A percentile compares a stretch with the other conserved stretches of the same genome.
phyloP scores from a whole-genome alignment of 2,113 vertebrate species.

The Tragelaphus buxtoni region DNA sequence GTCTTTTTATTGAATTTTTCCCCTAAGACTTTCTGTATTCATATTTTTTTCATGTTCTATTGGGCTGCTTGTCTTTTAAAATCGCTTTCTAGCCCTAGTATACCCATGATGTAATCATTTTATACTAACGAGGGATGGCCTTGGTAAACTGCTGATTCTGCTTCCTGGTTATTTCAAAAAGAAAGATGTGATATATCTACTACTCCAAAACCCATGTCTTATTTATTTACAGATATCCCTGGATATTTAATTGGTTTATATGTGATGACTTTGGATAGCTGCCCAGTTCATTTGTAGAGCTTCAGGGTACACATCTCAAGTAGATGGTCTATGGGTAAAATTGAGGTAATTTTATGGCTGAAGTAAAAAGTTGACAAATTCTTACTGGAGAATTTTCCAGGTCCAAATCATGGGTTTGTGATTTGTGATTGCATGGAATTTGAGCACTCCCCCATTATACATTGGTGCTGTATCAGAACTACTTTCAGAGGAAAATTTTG shows the following conservation, averaged over 20 bases:
- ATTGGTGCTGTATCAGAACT: not conserved
- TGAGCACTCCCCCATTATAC: not conserved
- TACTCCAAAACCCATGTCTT: not conserved
- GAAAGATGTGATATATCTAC: not conserved
- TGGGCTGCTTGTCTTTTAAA: not conserved
- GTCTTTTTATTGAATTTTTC: not conserved
- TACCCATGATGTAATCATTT: not conserved
- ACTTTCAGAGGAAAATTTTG: slow-evolving; percentile 14
- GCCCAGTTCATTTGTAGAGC: not conserved
- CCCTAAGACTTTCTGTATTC: not conserved
- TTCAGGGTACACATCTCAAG: not conserved
- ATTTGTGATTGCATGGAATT: not conserved
- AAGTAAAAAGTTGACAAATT: slow-evolving; percentile 15
- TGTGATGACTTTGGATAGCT: not conserved
- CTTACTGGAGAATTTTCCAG: not conserved
- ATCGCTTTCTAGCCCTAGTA: not conserved
- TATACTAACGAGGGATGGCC: not conserved
- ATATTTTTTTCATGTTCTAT: not conserved
- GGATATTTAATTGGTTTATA: not conserved
- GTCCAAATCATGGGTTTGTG: not conserved
- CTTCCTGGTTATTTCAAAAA: slow-evolving; percentile 2
- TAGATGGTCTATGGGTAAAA: not conserved
- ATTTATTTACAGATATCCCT: not conserved
- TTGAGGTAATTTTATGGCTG: not conserved
- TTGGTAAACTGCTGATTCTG: not conserved